Base-by-base conservation (phyloP, 2,113 vertebrate species). In the Bubo bubo region DNA sequence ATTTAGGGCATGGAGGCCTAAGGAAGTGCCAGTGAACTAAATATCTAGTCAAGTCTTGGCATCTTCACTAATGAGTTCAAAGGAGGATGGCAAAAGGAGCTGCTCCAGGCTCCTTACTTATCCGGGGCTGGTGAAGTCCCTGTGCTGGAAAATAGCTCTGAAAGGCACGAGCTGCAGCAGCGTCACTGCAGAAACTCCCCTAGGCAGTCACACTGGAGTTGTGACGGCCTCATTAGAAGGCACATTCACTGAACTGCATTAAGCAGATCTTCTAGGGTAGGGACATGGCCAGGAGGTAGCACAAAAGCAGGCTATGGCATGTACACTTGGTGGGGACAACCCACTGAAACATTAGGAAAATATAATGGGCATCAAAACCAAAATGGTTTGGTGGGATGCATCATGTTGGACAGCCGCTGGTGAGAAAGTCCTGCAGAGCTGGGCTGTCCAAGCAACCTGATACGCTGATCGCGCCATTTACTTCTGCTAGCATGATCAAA, bases 321-420 rank as follows among this genome's bases (percentile, higher is more conserved):
- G 8, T 0, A 4, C 52, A 34, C 34, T 53, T 34, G 17, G 39
- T 93, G 66, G 22, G 14, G 4, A 52, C 14, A 67, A 58, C 60
- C n/a, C 37, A 58, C 55, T 0, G 9, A 53, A 49, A 67, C 4
- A 1, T 32, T 14, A 47, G 32, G 45, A 47, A 83, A 77, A 63
- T 15, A 16, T 2, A 63, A 52, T 0, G 8, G 71, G 13, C 20
- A 41, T 23, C 0, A 0, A 86, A 86, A 93, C 16, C 68, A 13
- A 49, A 72, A 34, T 28, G n/a, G 10, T 76, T 87, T 90, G 81
- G 28, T 37, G 58, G 17, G 35, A 41, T 2, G 8, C 28, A 20
- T 8, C 1, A 2, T 0, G 0, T 19, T 0, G 0, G 45, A 79
- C 30, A 85, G n/a, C 12, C 34, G 35, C 24, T 0, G 0, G 8